Percentiles rank a stretch among this genome's conserved stretches.
These are phyloP conservation scores for Cyprichromis sp. DNA, from an alignment of 2,113 vertebrate species.

Conservation along the genomic window DNA sequence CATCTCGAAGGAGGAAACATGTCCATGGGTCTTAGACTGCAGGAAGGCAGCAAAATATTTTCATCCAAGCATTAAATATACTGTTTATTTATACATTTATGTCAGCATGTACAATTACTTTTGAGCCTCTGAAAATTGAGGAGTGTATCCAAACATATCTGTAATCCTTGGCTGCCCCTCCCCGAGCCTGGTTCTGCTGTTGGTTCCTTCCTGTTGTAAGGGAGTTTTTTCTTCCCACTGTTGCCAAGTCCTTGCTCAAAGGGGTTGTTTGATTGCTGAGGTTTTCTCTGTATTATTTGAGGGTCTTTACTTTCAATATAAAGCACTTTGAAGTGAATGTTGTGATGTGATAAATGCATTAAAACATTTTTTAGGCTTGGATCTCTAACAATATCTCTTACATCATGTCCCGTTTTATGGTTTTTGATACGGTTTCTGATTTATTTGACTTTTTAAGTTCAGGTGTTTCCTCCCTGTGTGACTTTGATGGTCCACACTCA, in stretches of 20 bases:
- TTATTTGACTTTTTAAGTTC: neutral
- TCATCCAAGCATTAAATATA: neutral
- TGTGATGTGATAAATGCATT: neutral
- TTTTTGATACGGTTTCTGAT: neutral
- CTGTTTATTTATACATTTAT: neutral
- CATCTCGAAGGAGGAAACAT: neutral
- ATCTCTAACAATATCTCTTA: neutral
- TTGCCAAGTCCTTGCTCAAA: neutral
- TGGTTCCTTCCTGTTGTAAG: neutral
- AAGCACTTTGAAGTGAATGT: neutral
- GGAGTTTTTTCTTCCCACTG: neutral
- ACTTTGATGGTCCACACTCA: neutral
- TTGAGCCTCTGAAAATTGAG: neutral
- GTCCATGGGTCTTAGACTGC: neutral
- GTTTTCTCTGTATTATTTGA: neutral
- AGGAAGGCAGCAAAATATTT: neutral
- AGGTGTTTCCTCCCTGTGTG: neutral
- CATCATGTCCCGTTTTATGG: neutral
- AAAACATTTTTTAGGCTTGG: neutral
- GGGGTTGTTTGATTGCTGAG: neutral
- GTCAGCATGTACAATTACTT: neutral
- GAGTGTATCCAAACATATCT: neutral
- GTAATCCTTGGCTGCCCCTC: neutral
- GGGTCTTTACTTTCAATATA: neutral
- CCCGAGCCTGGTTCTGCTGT: neutral